Evolutionary conservation across 2,797 vertebrate genomes (phyloP), one percentile per base, ranked within the genome.

Genomic region (Malurus splendens): DNA sequence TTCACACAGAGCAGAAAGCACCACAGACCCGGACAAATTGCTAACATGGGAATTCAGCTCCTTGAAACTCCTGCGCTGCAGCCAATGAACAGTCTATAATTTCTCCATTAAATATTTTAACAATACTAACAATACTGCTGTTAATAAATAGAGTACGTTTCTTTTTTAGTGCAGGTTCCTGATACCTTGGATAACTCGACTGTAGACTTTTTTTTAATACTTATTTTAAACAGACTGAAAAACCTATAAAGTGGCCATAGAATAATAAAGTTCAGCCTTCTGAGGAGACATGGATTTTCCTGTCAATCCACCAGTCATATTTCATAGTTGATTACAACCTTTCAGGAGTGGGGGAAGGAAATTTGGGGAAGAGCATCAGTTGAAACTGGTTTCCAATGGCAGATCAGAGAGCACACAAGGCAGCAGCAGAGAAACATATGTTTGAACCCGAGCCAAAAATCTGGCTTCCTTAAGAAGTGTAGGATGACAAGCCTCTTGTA

Each of bases 401-500:
- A 87, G 90, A 94, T 67, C 87, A 92, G 92, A 85, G 90, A 89
- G 89, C 54, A 52, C 59, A 66, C 38, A 93, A 87, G 86, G 82
- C 90, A 80, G 87, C 86, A 76, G 84, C 90, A 88, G 68, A 87
- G 92, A 95, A 96, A 93, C 88, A 86, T 92, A 94, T 93, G 92
- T 90, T 94, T 94, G 94, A 94, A 94, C 39, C 10, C 15, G 7
- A 82, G 90, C 94, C 94, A 95, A 94, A 93, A 95, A 92, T 92
- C 92, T 94, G 94, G 89, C 87, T 92, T 93, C 89, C 85, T 89
- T 92, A 82, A 93, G 89, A 93, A 95, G 77, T 84, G 89, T 84
- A 84, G 85, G 80, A 93, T 94, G 93, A 89, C 94, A 90, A 84
- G 77, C 28, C 88, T 91, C 92, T 95, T 89, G 90, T 70, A 90